Evolutionary conservation across 2,888 invertebrate genomes (phyloP), one percentile per base, ranked within the genome.

Genomic region (Drosophila affinis): DNA sequence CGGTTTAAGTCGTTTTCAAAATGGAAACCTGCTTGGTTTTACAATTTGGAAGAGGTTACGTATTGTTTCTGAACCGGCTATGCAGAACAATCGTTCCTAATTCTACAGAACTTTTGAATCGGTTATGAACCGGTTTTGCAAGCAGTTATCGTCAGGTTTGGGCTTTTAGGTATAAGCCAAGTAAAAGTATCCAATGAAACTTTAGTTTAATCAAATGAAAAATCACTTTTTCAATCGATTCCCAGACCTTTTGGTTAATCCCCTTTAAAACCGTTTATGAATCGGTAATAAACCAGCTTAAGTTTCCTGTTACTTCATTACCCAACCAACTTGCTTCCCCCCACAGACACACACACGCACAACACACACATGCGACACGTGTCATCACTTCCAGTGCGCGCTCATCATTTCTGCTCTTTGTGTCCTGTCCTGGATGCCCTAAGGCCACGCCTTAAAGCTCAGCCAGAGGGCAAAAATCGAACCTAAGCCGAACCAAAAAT

Each of bases 371-470:
- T 70, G n/a, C 7, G 14, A 59, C 70, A 69, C 67, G 59, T 67
- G 67, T 67, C 65, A 73, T 72, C 73, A 55, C 73, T 64, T 53
- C 48, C 65, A 73, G 57, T 39, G 39, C 73, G 57, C 64, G 53
- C 53, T 72, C 71, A 72, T 73, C 72, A 75, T 46, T 55, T 67
- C 55, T 51, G 10, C 27, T n/a, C 12, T 27, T 46, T 18, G 32
- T 39, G 18, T 18, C 14, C 17, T 34, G 49, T 21, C 21, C 21
- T 21, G 21, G 32, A 57, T 18, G 21, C 24, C 44, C 18, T 24
- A 12, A 29, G 51, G 10, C 60, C 72, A 72, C 72, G 67, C 57
- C 75, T 74, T 74, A 44, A 52, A 58, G 46, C 71, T 71, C 61
- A 69, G 52, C 68, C 68, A 44, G n/a, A 24, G n/a, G 27, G 29